Percentiles rank a stretch among this genome's conserved stretches.
phyloP scores from a whole-genome alignment of 1,140 invertebrate species.

The Rhagoletis zephyria region DNA sequence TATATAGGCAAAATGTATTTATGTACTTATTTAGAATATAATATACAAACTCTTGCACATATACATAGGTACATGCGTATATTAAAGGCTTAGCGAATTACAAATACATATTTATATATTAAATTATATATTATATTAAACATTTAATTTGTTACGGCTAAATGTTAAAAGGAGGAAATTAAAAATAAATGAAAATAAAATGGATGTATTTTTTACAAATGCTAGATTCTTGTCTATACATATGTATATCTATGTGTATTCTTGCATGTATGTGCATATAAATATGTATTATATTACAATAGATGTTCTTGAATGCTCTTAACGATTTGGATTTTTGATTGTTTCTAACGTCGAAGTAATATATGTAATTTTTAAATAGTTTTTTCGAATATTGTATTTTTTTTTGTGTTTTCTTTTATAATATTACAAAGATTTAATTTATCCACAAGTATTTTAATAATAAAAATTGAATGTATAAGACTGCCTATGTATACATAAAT shows the following conservation, averaged over 20 bases:
- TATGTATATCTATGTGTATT: not conserved
- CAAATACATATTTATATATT: not conserved
- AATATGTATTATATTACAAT: constrained; percentile 18
- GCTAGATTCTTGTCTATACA: not conserved
- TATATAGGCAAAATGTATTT: not conserved
- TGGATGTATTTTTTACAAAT: constrained; percentile 35
- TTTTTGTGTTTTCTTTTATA: not conserved
- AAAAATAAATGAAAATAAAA: not conserved
- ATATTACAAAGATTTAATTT: constrained; percentile 24
- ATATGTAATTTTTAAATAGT: not conserved
- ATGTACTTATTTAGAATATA: not conserved
- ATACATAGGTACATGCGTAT: constrained; percentile 8
- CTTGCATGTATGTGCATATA: constrained; percentile 14
- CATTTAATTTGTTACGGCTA: not conserved
- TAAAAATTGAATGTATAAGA: constrained; percentile 19
- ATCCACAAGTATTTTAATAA: not conserved
- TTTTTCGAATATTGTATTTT: not conserved
- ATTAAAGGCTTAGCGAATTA: constrained; percentile 28
- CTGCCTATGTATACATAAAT: constrained; percentile 9
- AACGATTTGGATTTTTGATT: constrained; percentile 44
- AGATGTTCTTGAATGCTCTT: not conserved
- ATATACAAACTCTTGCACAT: not conserved
- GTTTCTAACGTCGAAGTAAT: constrained; percentile 35
- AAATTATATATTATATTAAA: not conserved
- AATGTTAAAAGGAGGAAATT: not conserved